phyloP scores from a whole-genome alignment of 2,797 vertebrate genomes.

The Anguilla anguilla region DNA sequence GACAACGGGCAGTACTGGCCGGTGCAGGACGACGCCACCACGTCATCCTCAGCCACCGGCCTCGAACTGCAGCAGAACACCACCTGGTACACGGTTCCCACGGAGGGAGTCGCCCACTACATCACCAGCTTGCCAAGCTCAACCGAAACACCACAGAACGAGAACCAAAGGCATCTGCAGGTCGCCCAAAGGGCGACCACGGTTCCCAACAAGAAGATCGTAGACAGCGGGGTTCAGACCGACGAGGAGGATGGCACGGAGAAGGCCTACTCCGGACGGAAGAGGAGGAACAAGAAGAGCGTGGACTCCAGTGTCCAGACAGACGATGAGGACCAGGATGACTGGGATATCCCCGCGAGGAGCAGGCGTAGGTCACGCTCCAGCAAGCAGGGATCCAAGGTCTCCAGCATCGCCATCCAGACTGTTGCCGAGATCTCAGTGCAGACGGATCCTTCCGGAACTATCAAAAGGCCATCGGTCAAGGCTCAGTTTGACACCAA shows the following conservation, averaged over 20 bases:
- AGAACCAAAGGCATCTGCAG: conserved; percentile 8
- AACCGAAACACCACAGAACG: conserved; percentile 74
- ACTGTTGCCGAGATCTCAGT: conserved; percentile 82
- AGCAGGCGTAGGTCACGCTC: conserved; percentile 74
- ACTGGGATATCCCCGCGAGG: conserved; percentile 86
- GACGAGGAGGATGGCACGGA: conserved; percentile 92
- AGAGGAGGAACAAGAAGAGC: conserved; percentile 90
- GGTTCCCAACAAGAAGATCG: conserved; percentile 76
- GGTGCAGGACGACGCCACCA: conserved; percentile 68
- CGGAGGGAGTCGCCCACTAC: conserved; percentile 73
- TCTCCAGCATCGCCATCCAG: conserved; percentile 76
- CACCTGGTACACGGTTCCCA: conserved; percentile 76
- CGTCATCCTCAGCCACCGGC: conserved; percentile 67
- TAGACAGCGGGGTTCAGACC: conserved; percentile 96
- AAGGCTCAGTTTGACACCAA: conserved; percentile 85
- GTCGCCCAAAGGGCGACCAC: neutral
- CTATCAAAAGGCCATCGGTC: conserved; percentile 76
- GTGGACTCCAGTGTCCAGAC: conserved; percentile 98
- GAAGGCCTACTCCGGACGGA: conserved; percentile 82
- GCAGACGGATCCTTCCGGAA: conserved; percentile 80
- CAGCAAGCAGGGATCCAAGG: conserved; percentile 71
- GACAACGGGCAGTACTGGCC: conserved; percentile 76
- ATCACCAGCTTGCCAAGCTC: conserved; percentile 72
- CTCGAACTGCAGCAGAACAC: conserved; percentile 75
- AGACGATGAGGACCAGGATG: conserved; percentile 98